A percentile compares a stretch with the other conserved stretches of the same genome.
These are phyloP conservation scores for Noctilio leporinus DNA, from an alignment of 2,113 vertebrate genomes.

Conservation along the genomic window DNA sequence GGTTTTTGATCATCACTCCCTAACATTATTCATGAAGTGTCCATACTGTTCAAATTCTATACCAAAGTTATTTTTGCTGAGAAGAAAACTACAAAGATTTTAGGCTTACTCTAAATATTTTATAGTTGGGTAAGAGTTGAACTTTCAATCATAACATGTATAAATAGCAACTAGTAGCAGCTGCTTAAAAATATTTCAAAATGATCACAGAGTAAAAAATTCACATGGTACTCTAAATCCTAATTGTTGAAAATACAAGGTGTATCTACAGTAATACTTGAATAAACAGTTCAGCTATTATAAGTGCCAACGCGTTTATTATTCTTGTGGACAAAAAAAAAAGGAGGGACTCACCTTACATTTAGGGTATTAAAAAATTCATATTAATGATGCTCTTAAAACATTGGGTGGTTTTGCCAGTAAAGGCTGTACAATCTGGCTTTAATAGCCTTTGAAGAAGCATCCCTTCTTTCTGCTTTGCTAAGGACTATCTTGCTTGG, in stretches of 20 bases:
- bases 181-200: neutral
- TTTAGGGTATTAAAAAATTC: neutral
- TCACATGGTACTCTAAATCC: neutral
- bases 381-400: neutral
- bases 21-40: neutral
- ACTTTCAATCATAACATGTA: neutral
- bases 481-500: neutral
- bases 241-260: neutral
- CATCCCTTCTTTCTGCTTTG: neutral
- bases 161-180: neutral
- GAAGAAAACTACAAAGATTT: slow-evolving; percentile 4
- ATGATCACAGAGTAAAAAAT: neutral
- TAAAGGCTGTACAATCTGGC: neutral
- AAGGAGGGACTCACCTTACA: neutral
- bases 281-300: neutral
- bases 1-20: neutral
- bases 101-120: neutral
- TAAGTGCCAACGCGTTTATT: neutral
- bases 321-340: neutral
- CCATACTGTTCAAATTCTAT: neutral
- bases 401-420: neutral
- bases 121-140: neutral
- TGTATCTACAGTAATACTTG: neutral
- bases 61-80: neutral
- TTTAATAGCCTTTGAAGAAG: neutral